Base-by-base conservation (phyloP, 2,888 invertebrate genomes). In the Acanthosepion lycidas region DNA sequence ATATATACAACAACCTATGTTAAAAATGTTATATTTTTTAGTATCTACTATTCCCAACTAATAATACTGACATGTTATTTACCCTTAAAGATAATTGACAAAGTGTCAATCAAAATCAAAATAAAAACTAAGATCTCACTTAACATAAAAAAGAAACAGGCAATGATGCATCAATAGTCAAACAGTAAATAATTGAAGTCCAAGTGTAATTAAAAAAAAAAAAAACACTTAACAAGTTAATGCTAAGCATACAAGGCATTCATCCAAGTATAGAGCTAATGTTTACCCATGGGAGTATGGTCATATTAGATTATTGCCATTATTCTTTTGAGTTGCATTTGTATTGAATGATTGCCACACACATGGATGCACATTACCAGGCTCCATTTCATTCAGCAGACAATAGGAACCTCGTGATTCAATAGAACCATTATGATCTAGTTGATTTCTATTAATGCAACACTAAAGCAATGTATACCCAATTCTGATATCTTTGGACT, bases 241-340 rank as follows among this genome's bases (percentile, higher is more conserved):
- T 33, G n/a, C 78, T 78, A 78, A 78, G 78, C 78, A n/a, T 78
- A n/a, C 78, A 78, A n/a, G n/a, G 78, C 78, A 33, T 78, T 78
- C 78, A 78, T 78, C n/a, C 78, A 78, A 78, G 78, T 78, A 78
- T 78, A 33, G 78, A 9, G 78, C 12, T 78, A n/a, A 78, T 78
- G n/a, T 78, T 78, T 78, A 12, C 78, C n/a, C 78, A 15, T 78
- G 78, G n/a, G 78, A 78, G n/a, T 78, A 15, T 78, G 33, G 78
- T 78, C n/a, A 78, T 78, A 78, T 78, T 78, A 78, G 78, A 78
- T 78, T 78, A 78, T 78, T 78, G 20, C 78, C 78, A 78, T 78
- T 33, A 33, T 78, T n/a, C 78, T 78, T n/a, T 33, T 78, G n/a
- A 78, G n/a, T 78, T 78, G 78, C 78, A 42, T 33, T 42, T 93